Base-by-base conservation (phyloP, 2,797 vertebrate species). In the Adrianichthys oophorus region DNA sequence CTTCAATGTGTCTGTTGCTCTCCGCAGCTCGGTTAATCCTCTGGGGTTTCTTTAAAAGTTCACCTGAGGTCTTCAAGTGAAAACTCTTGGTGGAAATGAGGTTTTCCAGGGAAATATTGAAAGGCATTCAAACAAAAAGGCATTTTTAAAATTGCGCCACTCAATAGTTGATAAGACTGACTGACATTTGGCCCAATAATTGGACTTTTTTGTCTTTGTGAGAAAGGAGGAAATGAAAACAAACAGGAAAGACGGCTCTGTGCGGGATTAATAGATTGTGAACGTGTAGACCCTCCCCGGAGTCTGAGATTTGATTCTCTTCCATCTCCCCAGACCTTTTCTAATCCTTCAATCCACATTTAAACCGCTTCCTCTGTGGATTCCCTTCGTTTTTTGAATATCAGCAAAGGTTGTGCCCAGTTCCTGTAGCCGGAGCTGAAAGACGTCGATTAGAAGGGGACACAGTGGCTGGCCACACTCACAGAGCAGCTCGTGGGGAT, bases 141-240 rank as follows among this genome's bases (percentile, higher is more conserved):
- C 51, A 19, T 43, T 4, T 52, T 54, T 17, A 41, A 59, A 54
- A 70, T 4, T 0, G n/a, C 42, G 18, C 1, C 13, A 57, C 54
- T 2, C 10, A 48, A 29, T 7, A 43, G 41, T 0, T 40, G 43
- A 63, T 50, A 48, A 59, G 40, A 59, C 19, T 57, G 12, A 54
- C 5, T 54, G 2, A 8, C 4, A 15, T 64, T 48, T 40, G 59
- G 42, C 17, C 18, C 41, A 64, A 65, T 54, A 19, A 59, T 62
- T 42, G 3, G 17, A 59, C 53, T 4, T 16, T 51, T n/a, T 62
- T 41, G 49, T 63, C 40, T 71, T 45, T 61, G 55, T 57, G 19
- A 52, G 58, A 62, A 59, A 62, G 41, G 7, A 53, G 77, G 76
- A 60, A 84, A 86, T 84, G 77, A 21, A 84, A 87, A 87, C 65